These are phyloP conservation scores for Drosophila trapezifrons DNA, from an alignment of 1,140 invertebrate species.

Conservation along the genomic window DNA sequence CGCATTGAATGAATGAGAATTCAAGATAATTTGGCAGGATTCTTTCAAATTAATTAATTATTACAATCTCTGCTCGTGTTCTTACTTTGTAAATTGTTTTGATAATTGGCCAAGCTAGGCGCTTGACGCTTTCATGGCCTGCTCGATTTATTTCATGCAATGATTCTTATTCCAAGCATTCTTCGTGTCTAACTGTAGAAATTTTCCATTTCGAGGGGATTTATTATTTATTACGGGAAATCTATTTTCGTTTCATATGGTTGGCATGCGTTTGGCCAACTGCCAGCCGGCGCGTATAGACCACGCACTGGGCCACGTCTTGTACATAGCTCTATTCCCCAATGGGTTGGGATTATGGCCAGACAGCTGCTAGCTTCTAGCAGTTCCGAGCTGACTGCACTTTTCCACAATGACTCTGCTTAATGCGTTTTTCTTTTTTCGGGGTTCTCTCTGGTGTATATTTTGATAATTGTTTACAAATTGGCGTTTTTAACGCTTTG, in stretches of 20 bases:
- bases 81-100: slow-evolving; percentile 48
- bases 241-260: slow-evolving; percentile 64
- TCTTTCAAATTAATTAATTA: slow-evolving; percentile 27
- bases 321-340: slow-evolving; percentile 17
- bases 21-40: slow-evolving; percentile 18
- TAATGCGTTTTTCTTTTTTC: slow-evolving; percentile 27
- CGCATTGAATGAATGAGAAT: slow-evolving; percentile 41
- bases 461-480: slow-evolving; percentile 68
- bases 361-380: slow-evolving; percentile 57
- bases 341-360: slow-evolving; percentile 25
- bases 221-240: slow-evolving; percentile 67
- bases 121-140: slow-evolving; percentile 29
- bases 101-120: slow-evolving; percentile 45
- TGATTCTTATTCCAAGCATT: slow-evolving; percentile 51
- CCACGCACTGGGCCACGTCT: slow-evolving; percentile 61
- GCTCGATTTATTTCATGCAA: slow-evolving; percentile 67
- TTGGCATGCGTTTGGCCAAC: slow-evolving; percentile 66
- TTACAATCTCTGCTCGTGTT: slow-evolving; percentile 25
- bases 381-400: slow-evolving; percentile 52
- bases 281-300: slow-evolving; percentile 44
- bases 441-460: slow-evolving; percentile 10
- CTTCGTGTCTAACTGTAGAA: slow-evolving; percentile 41
- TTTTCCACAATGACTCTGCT: slow-evolving; percentile 57
- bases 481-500: slow-evolving; percentile 61
- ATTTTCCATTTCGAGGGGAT: slow-evolving; percentile 64